Percentiles rank a stretch among this genome's conserved stretches.
Conservation (phyloP, 2,888 invertebrate genomes). For the Parnassius mnemosyne region DNA sequence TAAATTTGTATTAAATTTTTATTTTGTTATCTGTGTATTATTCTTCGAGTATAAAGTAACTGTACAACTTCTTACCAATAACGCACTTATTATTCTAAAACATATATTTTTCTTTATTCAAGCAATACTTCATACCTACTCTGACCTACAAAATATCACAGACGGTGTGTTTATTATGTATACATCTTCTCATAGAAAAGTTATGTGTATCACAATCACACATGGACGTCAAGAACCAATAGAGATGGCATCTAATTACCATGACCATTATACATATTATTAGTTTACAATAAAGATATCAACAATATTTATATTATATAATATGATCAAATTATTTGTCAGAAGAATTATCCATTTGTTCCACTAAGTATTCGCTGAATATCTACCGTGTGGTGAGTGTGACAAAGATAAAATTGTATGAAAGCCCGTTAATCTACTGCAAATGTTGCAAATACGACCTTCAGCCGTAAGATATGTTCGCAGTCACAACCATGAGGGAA, state of each 20-base stretch:
- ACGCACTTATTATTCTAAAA: constrained; percentile 73
- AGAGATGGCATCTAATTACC: constrained; percentile 75
- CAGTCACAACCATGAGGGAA: constrained; percentile 73
- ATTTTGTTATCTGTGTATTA: constrained; percentile 52
- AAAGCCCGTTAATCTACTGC: constrained; percentile 34
- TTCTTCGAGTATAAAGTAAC: constrained; percentile 65
- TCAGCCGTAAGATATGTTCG: constrained; percentile 64
- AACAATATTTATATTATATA: constrained; percentile 63
- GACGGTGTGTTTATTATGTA: constrained; percentile 80
- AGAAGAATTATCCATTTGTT: constrained; percentile 63
- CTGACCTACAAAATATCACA: constrained; percentile 80
- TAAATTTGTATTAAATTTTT: constrained; percentile 56
- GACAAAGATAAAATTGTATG: constrained; percentile 32
- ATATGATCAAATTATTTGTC: constrained; percentile 68
- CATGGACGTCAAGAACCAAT: constrained; percentile 78
- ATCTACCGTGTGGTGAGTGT: constrained; percentile 30
- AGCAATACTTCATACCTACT: constrained; percentile 77
- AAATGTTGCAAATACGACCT: constrained; percentile 32
- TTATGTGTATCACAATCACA: constrained; percentile 79
- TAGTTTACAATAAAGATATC: constrained; percentile 55
- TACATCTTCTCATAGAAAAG: constrained; percentile 80
- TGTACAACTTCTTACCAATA: constrained; percentile 73
- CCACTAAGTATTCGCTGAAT: constrained; percentile 44
- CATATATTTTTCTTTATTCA: constrained; percentile 71
- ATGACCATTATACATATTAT: constrained; percentile 63